Base-by-base conservation (phyloP, 2,113 vertebrate genomes). In the Fregetta grallaria region DNA sequence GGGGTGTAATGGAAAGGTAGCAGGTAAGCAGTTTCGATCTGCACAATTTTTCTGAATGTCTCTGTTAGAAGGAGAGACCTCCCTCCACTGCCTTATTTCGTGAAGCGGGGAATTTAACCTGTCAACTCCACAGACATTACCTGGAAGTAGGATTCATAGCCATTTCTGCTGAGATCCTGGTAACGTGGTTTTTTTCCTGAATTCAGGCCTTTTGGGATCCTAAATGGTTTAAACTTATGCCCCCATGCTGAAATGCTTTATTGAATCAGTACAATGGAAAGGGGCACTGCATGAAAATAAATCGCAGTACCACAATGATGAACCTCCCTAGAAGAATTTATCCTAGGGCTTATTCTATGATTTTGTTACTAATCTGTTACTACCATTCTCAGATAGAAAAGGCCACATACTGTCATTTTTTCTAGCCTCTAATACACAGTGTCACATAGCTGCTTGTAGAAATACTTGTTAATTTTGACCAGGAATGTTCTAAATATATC, bases 161-260 rank as follows among this genome's bases (percentile, higher is more conserved):
- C 9, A 20, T 86, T 79, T 90, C 32, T 85, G 49, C 21, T 79
- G 27, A 83, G 30, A 21, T 70, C 27, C 17, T 73, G 32, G 19
- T 3, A 65, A 16, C 1, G 1, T 26, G 15, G 0, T 3, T 13
- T 38, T 62, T 18, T 27, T 19, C 36, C 66, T 30, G 34, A 77
- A 49, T 62, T 93, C 42, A 59, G 56, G 8, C 5, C 17, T 49
- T 92, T 68, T 63, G 21, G 13, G 11, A 52, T 47, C 32, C 44
- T 58, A 6, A 38, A 26, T 18, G 9, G 10, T 72, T 86, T 86
- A 80, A 70, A 15, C 8, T 72, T 72, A 30, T 40, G 14, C 7
- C 21, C 40, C 38, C 38, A 32, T 65, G 66, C 56, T 85, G 61
- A 78, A 96, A 70, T 38, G 23, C 3, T 52, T 84, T 91, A 26